A percentile compares a stretch with the other conserved stretches of the same genome.
Evolutionary conservation across 2,888 invertebrate genomes (phyloP).

Genomic region (Catocala fraxini): DNA sequence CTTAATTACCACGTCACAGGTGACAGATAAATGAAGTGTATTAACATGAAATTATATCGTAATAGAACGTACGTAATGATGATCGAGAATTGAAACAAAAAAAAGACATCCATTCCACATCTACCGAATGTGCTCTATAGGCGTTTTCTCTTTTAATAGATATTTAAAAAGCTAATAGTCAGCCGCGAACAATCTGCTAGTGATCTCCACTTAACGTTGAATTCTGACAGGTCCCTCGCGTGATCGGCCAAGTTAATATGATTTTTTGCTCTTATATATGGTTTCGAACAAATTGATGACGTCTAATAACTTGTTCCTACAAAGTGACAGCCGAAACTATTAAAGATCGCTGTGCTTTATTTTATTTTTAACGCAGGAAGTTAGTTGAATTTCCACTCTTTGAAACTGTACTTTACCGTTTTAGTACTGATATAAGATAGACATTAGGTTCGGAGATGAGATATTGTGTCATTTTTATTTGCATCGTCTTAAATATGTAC

Average conservation of each 20-base stretch:
- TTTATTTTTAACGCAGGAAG: conserved; percentile 3
- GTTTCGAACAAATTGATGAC: conserved; percentile 75
- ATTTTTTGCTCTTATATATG: conserved; percentile 64
- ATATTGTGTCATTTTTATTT: too few relatives aligned
- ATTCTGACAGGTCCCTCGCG: conserved; percentile 75
- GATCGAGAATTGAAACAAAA: not conserved
- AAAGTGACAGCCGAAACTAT: conserved; percentile 71
- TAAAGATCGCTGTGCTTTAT: conserved; percentile 55
- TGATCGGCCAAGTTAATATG: conserved; percentile 69
- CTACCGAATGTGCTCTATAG: too few relatives aligned
- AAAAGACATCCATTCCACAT: too few relatives aligned
- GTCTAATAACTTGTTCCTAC: conserved; percentile 74
- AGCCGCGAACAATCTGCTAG: not conserved
- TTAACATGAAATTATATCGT: conserved; percentile 20
- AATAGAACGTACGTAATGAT: conserved; percentile 2
- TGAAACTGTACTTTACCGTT: too few relatives aligned
- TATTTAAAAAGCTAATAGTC: not conserved
- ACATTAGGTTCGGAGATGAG: too few relatives aligned
- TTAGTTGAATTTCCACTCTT: too few relatives aligned
- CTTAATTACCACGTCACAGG: conserved; percentile 36
- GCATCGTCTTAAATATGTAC: too few relatives aligned
- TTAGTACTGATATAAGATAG: too few relatives aligned
- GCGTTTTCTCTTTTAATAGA: too few relatives aligned
- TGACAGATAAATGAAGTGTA: conserved; percentile 32
- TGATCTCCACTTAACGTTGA: conserved; percentile 38